Conservation (phyloP, 2,113 vertebrate species). For the Oncorhynchus masou region DNA sequence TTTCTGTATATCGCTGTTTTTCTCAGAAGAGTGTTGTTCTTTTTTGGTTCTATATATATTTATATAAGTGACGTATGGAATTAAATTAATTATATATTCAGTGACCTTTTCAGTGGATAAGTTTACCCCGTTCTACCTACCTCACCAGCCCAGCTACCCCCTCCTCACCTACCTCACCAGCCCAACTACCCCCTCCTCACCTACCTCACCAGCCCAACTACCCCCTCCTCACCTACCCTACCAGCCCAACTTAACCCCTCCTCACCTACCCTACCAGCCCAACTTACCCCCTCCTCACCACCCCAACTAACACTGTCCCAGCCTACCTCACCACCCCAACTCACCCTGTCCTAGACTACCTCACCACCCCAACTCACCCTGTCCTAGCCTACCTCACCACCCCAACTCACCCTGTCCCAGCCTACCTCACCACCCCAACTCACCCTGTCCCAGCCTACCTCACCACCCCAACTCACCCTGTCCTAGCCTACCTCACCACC, state of each 20-base stretch:
- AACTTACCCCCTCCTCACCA: no score
- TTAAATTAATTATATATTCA: slow-evolving; percentile 78
- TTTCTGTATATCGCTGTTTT: slow-evolving; percentile 76
- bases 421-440: no score
- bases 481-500: no score
- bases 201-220: slow-evolving; percentile 19
- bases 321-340: no score
- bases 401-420: no score
- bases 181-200: slow-evolving; percentile 70
- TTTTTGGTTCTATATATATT: slow-evolving; percentile 72
- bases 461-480: no score
- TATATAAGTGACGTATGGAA: slow-evolving; percentile 85
- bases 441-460: fast-evolving
- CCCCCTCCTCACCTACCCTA: background rate
- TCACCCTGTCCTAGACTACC: no score
- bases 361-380: no score
- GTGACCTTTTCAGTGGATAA: slow-evolving; percentile 74
- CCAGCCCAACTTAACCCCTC: no score
- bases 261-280: no score
- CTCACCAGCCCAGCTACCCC: background rate
- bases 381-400: no score
- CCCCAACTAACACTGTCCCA: no score
- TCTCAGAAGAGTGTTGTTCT: slow-evolving; percentile 54
- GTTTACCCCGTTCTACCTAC: slow-evolving; percentile 49
- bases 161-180: slow-evolving; percentile 42